Conservation (phyloP, 1,140 invertebrate species). For the Parasteatoda tepidariorum region DNA sequence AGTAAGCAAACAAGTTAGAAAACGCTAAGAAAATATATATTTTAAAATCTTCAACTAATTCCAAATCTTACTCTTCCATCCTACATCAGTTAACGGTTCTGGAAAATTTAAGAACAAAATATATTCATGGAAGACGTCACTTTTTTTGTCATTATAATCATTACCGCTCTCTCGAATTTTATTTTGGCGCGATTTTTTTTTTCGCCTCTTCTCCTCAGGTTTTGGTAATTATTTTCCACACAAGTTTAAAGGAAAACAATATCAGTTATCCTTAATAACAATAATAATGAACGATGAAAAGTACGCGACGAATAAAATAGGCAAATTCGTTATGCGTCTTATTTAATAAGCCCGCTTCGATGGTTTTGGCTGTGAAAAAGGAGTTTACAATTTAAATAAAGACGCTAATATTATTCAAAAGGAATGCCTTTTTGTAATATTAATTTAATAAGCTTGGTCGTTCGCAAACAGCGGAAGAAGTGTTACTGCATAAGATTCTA, state of each 20-base stretch:
- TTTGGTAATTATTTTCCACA: conserved; percentile 56
- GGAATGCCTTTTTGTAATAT: conserved; percentile 56
- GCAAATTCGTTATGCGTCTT: conserved; percentile 57
- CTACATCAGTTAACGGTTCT: conserved; percentile 28
- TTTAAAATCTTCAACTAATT: not conserved
- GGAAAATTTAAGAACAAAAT: conserved; percentile 46
- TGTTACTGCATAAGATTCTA: conserved; percentile 15
- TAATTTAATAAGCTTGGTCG: conserved; percentile 60
- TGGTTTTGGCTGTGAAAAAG: conserved; percentile 34
- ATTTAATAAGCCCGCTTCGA: conserved; percentile 58
- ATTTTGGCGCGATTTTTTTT: too few species aligned
- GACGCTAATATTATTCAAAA: conserved; percentile 58
- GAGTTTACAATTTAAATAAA: conserved; percentile 60
- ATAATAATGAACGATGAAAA: conserved; percentile 60
- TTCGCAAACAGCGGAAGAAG: conserved; percentile 37
- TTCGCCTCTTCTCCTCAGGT: conserved; percentile 23
- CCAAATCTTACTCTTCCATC: not conserved
- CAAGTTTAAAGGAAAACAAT: conserved; percentile 58
- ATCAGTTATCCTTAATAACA: conserved; percentile 61
- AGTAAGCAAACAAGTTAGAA: not conserved
- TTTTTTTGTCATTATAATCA: conserved; percentile 53
- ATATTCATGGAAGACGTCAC: conserved; percentile 48
- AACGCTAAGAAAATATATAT: not conserved
- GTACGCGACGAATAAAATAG: conserved; percentile 56
- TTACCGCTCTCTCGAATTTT: conserved; percentile 52